phyloP scores from a whole-genome alignment of 1,140 invertebrate species.

The Paraescarpia echinospica region DNA sequence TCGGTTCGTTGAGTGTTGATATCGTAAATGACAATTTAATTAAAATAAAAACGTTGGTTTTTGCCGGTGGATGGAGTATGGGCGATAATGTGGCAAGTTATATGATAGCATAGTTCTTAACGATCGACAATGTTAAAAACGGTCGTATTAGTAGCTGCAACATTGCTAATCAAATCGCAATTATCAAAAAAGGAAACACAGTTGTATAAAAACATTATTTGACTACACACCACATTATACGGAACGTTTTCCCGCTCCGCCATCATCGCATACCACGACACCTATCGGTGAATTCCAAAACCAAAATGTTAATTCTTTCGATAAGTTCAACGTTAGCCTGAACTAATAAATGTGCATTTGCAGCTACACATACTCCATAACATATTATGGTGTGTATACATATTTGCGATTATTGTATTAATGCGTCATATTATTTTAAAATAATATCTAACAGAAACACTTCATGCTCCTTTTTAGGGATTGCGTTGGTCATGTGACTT shows the following conservation, averaged over 20 bases:
- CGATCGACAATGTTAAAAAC: not conserved
- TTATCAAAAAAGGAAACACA: not conserved
- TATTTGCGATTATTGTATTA: not conserved
- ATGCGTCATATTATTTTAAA: not conserved
- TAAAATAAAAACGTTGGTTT: no score
- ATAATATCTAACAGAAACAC: not conserved
- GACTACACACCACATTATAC: not conserved
- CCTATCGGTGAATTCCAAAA: not conserved
- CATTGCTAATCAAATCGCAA: not conserved
- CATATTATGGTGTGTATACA: not conserved
- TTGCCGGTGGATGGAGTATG: not conserved
- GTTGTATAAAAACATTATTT: not conserved
- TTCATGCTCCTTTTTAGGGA: not conserved
- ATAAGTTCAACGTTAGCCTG: not conserved
- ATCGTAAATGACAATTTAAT: no score
- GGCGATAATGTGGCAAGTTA: not conserved
- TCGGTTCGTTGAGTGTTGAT: no score
- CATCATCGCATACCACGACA: not conserved
- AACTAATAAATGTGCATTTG: not conserved
- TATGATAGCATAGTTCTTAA: not conserved
- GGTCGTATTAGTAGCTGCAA: not conserved
- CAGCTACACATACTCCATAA: not conserved
- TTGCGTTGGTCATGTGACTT: not conserved
- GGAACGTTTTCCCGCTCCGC: not conserved
- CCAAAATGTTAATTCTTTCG: not conserved